Base-by-base conservation (phyloP, 2,888 invertebrate genomes). In the Scaptomyza cyrtandrae region DNA sequence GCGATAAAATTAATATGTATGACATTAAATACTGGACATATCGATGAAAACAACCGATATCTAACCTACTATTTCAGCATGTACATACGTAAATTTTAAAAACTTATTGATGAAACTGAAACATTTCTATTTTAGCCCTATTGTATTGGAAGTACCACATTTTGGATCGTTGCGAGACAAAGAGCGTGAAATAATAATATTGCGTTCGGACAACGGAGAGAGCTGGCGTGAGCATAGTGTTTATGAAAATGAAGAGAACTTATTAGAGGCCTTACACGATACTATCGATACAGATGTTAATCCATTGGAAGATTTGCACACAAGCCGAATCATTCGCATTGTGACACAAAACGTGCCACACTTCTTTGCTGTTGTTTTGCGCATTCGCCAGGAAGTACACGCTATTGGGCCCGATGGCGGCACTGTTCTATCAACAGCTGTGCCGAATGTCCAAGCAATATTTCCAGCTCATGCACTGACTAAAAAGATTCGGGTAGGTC, bases 401-500 rank as follows among this genome's bases (percentile, higher is more conserved):
- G 96, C 97, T 69, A 98, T 99, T 78, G 99, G 99, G 2, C 97
- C 98, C 0, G 99, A 99, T 90, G 99, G 99, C 57, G 99, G 99
- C 57, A 98, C 98, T 86, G 96, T 99, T 65, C 97, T 97, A 81
- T 98, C 98, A 49, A 96, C 96, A 83, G 95, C 99, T 74, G 98
- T 99, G 59, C 97, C 98, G 5, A 96, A 98, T 92, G 95, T 95
- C 3, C 95, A 95, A 85, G 95, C 95, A 6, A 94, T 95, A 78
- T 99, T 99, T 94, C 99, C 99, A 19, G 95, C 97, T 43, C 96
- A 97, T 80, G 98, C 99, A 44, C 94, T 99, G 50, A 99, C 99
- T n/a, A 99, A 99, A 93, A 98, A 98, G 92, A 99, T 99, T 93
- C 96, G 98, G 93, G 99, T 99, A 86, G 98, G 98, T 72, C 94